phyloP scores from a whole-genome alignment of 35 echinoderm and acorn worm species.

The Ophiothrix spiculata region DNA sequence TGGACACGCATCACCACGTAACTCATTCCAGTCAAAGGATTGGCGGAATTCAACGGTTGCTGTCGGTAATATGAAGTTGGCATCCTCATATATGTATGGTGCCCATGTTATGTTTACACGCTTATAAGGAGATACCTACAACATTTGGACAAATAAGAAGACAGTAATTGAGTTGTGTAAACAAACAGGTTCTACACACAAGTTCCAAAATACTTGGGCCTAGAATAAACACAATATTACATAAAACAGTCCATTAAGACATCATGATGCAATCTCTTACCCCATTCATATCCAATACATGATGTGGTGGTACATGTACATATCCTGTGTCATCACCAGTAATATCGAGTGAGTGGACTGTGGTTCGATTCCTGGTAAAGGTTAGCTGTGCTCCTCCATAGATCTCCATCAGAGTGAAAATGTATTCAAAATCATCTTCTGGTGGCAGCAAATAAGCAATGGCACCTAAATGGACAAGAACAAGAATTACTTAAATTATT shows the following conservation, averaged over 20 bases:
- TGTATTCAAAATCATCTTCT: slow-evolving; percentile 40
- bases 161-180: no score
- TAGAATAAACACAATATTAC: no score
- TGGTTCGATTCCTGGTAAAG: slow-evolving; percentile 48
- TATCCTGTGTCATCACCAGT: slow-evolving; percentile 83
- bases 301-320: slow-evolving; percentile 62
- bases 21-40: slow-evolving; percentile 65
- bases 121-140: slow-evolving; percentile 81
- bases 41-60: slow-evolving; percentile 65
- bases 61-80: slow-evolving; percentile 54
- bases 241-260: no score
- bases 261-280: no score
- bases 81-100: slow-evolving; percentile 82
- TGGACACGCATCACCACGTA: slow-evolving; percentile 17
- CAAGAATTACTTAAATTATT: background rate
- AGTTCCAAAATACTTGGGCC: no score
- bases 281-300: slow-evolving; percentile 59
- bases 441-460: slow-evolving; percentile 62
- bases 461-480: slow-evolving; percentile 32
- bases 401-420: slow-evolving; percentile 74
- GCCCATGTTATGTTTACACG: slow-evolving; percentile 66
- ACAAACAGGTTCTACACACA: no score
- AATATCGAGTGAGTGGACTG: slow-evolving; percentile 34
- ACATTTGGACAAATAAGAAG: no score
- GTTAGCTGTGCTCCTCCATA: slow-evolving; percentile 65